These are phyloP conservation scores for Spinus pinus DNA, from an alignment of 2,797 vertebrate species.

Conservation along the genomic window DNA sequence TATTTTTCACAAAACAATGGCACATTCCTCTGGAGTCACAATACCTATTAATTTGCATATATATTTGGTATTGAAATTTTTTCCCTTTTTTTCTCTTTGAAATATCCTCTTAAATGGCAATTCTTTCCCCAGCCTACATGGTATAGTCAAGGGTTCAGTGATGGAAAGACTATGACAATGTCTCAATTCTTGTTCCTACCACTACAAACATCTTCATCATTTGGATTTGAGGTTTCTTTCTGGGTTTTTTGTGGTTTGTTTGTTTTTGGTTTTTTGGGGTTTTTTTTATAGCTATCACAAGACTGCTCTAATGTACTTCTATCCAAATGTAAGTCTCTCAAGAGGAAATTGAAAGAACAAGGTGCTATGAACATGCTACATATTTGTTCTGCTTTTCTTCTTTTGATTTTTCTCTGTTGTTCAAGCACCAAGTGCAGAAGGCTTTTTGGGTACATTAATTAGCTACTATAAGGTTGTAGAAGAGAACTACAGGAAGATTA, in stretches of 20 bases:
- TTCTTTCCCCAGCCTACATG: neutral
- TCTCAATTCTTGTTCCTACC: neutral
- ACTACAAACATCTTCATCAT: neutral
- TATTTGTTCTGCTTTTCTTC: neutral
- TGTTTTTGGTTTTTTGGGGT: neutral
- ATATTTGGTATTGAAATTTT: neutral
- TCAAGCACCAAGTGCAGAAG: neutral
- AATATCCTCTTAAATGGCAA: neutral
- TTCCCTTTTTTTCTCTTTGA: neutral
- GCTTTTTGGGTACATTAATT: neutral
- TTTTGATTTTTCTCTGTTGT: neutral
- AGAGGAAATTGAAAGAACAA: neutral
- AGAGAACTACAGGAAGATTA: neutral
- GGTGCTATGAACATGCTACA: neutral
- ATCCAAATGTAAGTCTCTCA: neutral
- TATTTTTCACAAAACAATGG: neutral
- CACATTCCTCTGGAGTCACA: neutral
- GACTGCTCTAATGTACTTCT: neutral
- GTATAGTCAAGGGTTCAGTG: neutral
- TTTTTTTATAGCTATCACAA: accelerated
- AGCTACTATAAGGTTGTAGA: neutral
- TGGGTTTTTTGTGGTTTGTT: neutral
- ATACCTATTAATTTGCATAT: neutral
- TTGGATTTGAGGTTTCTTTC: neutral
- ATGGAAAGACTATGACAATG: neutral